These are phyloP conservation scores for Camptogramma bilineatum DNA, from an alignment of 2,888 invertebrate species.

Conservation along the genomic window DNA sequence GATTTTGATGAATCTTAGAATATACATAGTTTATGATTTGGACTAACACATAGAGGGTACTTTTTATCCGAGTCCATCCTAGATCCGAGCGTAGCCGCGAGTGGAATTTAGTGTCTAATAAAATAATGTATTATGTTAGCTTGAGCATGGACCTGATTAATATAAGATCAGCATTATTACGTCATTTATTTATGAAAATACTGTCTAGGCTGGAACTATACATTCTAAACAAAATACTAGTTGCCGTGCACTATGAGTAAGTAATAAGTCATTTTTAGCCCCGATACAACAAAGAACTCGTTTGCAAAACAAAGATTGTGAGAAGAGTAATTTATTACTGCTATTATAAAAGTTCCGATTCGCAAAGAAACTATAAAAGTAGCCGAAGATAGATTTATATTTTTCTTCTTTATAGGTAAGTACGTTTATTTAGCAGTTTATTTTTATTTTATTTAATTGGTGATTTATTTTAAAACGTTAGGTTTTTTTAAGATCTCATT, in stretches of 20 bases:
- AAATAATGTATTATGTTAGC: too few species aligned
- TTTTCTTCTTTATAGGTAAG: too few species aligned
- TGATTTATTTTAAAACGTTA: background rate
- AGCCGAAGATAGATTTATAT: constrained; percentile 48
- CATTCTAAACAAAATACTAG: background rate
- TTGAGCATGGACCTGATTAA: too few species aligned
- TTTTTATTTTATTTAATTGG: constrained; percentile 8
- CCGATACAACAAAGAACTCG: constrained; percentile 27
- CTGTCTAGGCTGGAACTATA: background rate
- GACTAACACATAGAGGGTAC: too few species aligned
- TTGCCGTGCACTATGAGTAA: background rate
- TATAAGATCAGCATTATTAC: background rate
- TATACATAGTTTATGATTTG: too few species aligned
- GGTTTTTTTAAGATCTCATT: background rate
- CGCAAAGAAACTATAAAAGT: constrained; percentile 49
- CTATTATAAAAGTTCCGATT: constrained; percentile 48
- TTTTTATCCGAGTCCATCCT: too few species aligned
- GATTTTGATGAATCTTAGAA: too few species aligned
- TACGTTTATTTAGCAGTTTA: background rate
- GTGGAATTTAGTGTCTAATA: too few species aligned
- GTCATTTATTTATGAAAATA: background rate
- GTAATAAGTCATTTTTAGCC: constrained; percentile 8
- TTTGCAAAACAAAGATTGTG: constrained; percentile 34
- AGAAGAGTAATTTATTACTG: constrained; percentile 55
- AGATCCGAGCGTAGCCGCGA: too few species aligned